A percentile compares a stretch with the other conserved stretches of the same genome.
Evolutionary conservation across 2,113 vertebrate genomes (phyloP).

Genomic region (Xenotilapia caudafasciata): DNA sequence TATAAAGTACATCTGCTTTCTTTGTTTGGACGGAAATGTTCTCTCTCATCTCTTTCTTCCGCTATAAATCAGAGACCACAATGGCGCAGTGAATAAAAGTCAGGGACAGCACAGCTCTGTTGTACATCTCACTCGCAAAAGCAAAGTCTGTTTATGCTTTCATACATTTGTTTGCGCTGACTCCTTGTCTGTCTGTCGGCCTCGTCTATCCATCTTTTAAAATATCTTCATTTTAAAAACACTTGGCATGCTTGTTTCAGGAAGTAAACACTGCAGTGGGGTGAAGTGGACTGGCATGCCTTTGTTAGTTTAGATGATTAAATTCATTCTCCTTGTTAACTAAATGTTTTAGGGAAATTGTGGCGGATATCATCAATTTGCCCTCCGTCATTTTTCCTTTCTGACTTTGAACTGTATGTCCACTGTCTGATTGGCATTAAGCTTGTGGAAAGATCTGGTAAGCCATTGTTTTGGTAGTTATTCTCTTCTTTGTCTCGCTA

Average conservation of each 20-base stretch:
- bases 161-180: slow-evolving; percentile 47
- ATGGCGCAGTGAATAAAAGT: slow-evolving; percentile 54
- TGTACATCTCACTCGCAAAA: slow-evolving; percentile 30
- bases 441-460: slow-evolving; percentile 35
- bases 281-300: neutral
- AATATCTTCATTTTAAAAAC: slow-evolving; percentile 36
- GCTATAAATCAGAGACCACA: slow-evolving; percentile 64
- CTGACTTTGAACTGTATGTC: slow-evolving; percentile 27
- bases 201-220: slow-evolving; percentile 18
- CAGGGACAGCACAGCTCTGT: slow-evolving; percentile 47
- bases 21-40: slow-evolving; percentile 65
- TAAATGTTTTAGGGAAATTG: slow-evolving; percentile 21
- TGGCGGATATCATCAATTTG: slow-evolving; percentile 24
- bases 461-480: slow-evolving; percentile 27
- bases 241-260: slow-evolving; percentile 7
- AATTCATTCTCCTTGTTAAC: slow-evolving; percentile 22
- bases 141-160: slow-evolving; percentile 49
- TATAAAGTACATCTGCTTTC: slow-evolving; percentile 74
- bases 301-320: slow-evolving; percentile 34
- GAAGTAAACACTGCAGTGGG: neutral
- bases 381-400: neutral
- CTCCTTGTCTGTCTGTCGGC: slow-evolving; percentile 35
- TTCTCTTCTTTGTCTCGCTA: neutral
- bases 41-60: slow-evolving; percentile 58
- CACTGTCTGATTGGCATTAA: slow-evolving; percentile 24